These are phyloP conservation scores for Acanthurus lineatus DNA, from an alignment of 2,797 vertebrate species.

Conservation along the genomic window DNA sequence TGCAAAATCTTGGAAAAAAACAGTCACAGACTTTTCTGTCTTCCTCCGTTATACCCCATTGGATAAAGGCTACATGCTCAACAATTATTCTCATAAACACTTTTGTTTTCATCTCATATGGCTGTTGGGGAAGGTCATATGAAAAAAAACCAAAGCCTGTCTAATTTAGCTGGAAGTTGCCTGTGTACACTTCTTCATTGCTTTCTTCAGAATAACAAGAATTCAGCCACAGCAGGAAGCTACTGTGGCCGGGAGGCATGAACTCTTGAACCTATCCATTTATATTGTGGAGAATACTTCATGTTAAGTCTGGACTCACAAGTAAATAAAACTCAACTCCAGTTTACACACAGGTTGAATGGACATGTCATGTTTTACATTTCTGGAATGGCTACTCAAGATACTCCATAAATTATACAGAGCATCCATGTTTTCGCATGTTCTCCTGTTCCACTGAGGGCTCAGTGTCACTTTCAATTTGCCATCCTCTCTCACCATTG, in stretches of 20 bases:
- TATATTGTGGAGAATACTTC: neutral
- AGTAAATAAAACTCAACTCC: neutral
- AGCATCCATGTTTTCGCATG: slow-evolving; percentile 22
- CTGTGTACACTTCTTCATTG: slow-evolving; percentile 14
- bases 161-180: neutral
- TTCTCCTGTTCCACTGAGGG: slow-evolving; percentile 32
- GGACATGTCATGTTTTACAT: neutral
- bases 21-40: too few relatives aligned
- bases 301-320: neutral
- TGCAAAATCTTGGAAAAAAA: too few relatives aligned
- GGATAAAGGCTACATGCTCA: too few relatives aligned
- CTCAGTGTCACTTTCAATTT: slow-evolving; percentile 66
- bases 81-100: too few relatives aligned
- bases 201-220: neutral
- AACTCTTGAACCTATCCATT: slow-evolving; percentile 41
- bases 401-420: slow-evolving; percentile 42
- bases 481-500: slow-evolving; percentile 54
- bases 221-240: neutral
- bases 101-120: neutral
- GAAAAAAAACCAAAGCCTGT: neutral
- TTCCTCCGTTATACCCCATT: too few relatives aligned
- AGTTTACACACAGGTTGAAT: neutral
- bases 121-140: too few relatives aligned
- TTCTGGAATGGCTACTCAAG: slow-evolving; percentile 21
- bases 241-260: neutral